phyloP scores from a whole-genome alignment of 2,888 invertebrate genomes.

The Podabrus alpinus region DNA sequence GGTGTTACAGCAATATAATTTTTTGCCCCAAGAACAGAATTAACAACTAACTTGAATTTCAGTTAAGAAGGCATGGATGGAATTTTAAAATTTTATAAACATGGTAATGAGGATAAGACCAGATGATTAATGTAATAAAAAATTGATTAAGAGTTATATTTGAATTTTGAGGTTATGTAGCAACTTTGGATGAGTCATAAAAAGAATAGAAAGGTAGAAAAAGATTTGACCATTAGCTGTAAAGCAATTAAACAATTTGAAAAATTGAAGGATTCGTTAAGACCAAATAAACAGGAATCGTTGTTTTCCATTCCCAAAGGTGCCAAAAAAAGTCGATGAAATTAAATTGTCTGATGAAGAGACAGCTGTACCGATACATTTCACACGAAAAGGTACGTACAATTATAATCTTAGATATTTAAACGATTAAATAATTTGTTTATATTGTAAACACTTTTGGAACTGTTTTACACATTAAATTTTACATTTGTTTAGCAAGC shows the following conservation, averaged over 20 bases:
- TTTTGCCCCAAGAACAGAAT: too few species aligned
- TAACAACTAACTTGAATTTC: neutral
- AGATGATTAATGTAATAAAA: neutral
- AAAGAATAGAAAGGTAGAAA: neutral
- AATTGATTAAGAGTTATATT: neutral
- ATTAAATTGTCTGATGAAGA: neutral
- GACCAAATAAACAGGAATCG: neutral
- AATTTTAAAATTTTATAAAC: neutral
- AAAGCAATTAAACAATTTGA: too few species aligned
- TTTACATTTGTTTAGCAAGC: neutral
- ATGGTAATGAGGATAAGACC: neutral
- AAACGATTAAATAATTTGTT: too few species aligned
- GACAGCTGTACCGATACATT: neutral
- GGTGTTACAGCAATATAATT: too few species aligned
- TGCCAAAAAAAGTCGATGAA: neutral
- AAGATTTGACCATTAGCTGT: too few species aligned
- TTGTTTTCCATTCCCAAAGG: neutral
- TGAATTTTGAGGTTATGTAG: neutral
- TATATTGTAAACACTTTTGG: neutral
- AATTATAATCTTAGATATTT: neutral
- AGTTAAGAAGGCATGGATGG: too few species aligned
- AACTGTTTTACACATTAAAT: neutral
- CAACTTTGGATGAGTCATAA: neutral
- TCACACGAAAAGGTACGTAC: neutral
- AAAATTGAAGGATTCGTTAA: too few species aligned